These are phyloP conservation scores for Emydocephalus ijimae DNA, from an alignment of 2,113 vertebrate genomes.

Conservation along the genomic window DNA sequence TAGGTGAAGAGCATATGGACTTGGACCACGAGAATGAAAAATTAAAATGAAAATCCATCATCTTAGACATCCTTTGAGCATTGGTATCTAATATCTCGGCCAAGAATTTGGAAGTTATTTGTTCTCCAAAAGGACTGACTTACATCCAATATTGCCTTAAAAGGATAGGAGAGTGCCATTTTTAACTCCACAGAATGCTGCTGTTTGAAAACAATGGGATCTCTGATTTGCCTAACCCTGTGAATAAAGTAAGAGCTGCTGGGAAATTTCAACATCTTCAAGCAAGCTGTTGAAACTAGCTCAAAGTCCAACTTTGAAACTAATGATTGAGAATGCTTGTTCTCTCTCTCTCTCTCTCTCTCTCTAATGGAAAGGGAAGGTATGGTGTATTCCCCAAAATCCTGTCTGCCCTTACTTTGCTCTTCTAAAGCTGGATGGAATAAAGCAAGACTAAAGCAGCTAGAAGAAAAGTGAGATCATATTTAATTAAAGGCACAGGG, in stretches of 20 bases:
- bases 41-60: background rate
- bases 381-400: background rate
- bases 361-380: background rate
- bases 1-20: background rate
- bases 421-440: background rate
- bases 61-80: background rate
- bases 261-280: background rate
- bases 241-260: background rate
- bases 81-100: background rate
- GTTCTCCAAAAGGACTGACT: background rate
- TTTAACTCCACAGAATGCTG: background rate
- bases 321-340: background rate
- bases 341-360: background rate
- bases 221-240: background rate
- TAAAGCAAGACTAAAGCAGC: background rate
- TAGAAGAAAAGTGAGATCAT: background rate
- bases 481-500: background rate
- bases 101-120: background rate
- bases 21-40: background rate
- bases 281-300: background rate
- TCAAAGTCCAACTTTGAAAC: background rate
- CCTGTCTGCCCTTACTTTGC: background rate
- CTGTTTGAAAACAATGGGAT: background rate
- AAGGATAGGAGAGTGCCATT: background rate
- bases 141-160: background rate